phyloP scores from a whole-genome alignment of 2,888 invertebrate genomes.

The Phragmatobia fuliginosa region DNA sequence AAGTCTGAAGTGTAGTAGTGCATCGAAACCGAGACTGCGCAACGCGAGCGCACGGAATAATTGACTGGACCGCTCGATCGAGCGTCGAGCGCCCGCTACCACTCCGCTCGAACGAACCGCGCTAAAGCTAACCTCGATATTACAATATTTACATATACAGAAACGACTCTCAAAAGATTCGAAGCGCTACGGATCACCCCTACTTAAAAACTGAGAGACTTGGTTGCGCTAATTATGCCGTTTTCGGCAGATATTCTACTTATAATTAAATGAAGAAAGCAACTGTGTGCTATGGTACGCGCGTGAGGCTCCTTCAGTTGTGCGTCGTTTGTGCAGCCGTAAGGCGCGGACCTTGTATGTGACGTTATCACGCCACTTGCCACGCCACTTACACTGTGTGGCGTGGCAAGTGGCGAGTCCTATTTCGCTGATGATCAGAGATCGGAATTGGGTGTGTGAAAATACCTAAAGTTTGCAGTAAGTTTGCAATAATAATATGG shows the following conservation, averaged over 20 bases:
- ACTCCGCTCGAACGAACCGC: conserved; percentile 72
- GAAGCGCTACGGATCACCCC: conserved; percentile 84
- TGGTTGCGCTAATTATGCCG: conserved; percentile 77
- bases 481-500: too few species aligned
- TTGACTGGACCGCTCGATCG: conserved; percentile 80
- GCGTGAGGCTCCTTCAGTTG: conserved; percentile 76
- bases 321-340: conserved; percentile 72
- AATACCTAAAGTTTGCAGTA: too few species aligned
- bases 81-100: conserved; percentile 63
- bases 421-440: conserved; percentile 3
- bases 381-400: conserved; percentile 17
- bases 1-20: conserved; percentile 80
- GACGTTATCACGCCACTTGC: conserved; percentile 11
- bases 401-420: not conserved
- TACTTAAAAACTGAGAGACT: conserved; percentile 83
- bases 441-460: too few species aligned
- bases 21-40: conserved; percentile 69
- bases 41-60: conserved; percentile 75
- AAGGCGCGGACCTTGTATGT: conserved; percentile 22
- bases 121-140: conserved; percentile 78
- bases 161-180: conserved; percentile 75
- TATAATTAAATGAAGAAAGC: conserved; percentile 83
- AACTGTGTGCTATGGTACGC: conserved; percentile 78
- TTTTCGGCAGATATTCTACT: conserved; percentile 81
- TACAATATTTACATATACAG: conserved; percentile 84